Conservation (phyloP, 1,140 invertebrate genomes). For the Dreissena rostriformis region DNA sequence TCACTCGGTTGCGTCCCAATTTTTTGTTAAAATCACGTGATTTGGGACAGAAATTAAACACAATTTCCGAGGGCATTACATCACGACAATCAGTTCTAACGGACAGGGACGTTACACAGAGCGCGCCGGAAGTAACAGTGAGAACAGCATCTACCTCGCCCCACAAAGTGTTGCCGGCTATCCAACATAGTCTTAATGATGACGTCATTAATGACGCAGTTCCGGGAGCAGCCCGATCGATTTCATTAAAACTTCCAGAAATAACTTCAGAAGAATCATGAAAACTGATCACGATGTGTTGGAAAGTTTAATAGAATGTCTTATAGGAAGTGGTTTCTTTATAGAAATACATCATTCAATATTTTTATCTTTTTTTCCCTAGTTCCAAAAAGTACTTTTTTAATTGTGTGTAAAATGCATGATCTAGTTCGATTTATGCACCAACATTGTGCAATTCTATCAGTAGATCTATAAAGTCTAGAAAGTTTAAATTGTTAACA, state of each 20-base stretch:
- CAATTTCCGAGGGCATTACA: constrained; percentile 3
- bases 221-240: not conserved
- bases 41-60: constrained; percentile 4
- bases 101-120: not conserved
- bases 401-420: too few species aligned
- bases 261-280: constrained; percentile 5
- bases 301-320: too few species aligned
- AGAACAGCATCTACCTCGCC: not conserved
- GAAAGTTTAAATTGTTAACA: too few species aligned
- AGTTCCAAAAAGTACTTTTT: too few species aligned
- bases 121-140: not conserved
- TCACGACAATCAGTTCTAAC: not conserved
- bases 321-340: too few species aligned
- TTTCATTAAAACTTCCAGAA: constrained; percentile 22
- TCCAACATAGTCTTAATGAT: not conserved
- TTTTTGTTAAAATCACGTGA: constrained; percentile 23
- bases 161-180: not conserved
- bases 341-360: too few species aligned
- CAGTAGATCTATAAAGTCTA: too few species aligned
- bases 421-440: too few species aligned
- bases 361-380: too few species aligned
- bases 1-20: constrained; percentile 5
- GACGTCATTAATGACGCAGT: not conserved
- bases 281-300: not conserved
- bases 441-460: too few species aligned